Conservation (phyloP, 2,888 invertebrate species). For the Parochlus steinenii region DNA sequence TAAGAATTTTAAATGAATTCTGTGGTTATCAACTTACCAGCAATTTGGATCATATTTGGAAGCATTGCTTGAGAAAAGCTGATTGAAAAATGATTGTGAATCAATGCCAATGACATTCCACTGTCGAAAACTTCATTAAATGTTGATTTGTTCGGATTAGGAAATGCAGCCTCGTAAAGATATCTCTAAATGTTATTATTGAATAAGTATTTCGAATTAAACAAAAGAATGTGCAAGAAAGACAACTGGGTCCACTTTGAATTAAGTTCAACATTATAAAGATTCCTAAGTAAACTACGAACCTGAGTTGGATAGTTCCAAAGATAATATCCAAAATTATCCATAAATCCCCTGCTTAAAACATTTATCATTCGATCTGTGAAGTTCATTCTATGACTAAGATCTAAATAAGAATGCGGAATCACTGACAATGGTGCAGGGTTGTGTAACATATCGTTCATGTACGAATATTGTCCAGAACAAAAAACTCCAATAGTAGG, state of each 20-base stretch:
- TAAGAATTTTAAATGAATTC: too few relatives aligned
- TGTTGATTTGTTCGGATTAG: too few relatives aligned
- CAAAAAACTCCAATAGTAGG: conserved; percentile 18
- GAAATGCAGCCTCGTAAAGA: too few relatives aligned
- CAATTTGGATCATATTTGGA: too few relatives aligned
- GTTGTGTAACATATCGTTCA: conserved; percentile 17
- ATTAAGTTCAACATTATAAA: conserved; percentile 19
- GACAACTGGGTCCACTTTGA: too few relatives aligned
- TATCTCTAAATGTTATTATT: too few relatives aligned
- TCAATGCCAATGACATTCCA: too few relatives aligned
- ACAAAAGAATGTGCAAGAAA: conserved; percentile 22
- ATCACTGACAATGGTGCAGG: conserved; percentile 27
- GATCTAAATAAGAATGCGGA: conserved; percentile 21
- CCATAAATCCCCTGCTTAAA: conserved; percentile 18
- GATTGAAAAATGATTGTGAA: too few relatives aligned
- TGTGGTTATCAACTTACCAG: too few relatives aligned
- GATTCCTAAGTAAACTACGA: conserved; percentile 17
- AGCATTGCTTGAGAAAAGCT: too few relatives aligned
- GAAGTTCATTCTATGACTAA: conserved; percentile 26
- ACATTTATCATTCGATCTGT: conserved; percentile 25
- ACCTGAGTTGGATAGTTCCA: conserved; percentile 20
- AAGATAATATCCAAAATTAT: conserved; percentile 17
- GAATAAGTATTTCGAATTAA: conserved; percentile 26
- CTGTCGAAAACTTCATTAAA: too few relatives aligned
- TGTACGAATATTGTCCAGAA: conserved; percentile 17